Percentiles rank a stretch among this genome's conserved stretches.
Conservation (phyloP, 2,888 invertebrate species). For the Dilophus febrilis region DNA sequence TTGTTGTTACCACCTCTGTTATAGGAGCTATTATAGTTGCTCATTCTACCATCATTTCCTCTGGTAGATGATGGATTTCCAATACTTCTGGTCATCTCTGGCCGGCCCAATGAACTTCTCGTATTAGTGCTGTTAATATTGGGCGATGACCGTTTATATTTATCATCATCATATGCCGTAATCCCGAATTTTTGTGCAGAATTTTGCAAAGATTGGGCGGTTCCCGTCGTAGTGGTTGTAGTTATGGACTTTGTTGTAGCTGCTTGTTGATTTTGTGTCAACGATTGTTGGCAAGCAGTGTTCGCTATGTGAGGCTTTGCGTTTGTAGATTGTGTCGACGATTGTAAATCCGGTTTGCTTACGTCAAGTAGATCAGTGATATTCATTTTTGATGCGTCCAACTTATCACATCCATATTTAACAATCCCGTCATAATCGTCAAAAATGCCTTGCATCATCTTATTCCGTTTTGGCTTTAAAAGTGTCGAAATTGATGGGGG, state of each 20-base stretch:
- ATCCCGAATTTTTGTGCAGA: no score
- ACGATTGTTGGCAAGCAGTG: conserved; percentile 18
- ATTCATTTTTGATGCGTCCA: no score
- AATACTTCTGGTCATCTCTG: conserved; percentile 29
- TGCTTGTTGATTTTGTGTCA: conserved; percentile 25
- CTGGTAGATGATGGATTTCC: conserved; percentile 19
- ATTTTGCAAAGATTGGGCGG: no score
- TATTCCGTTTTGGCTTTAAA: no score
- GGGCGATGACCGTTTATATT: conserved; percentile 13
- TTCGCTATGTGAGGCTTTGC: conserved; percentile 21
- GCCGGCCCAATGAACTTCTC: conserved; percentile 32
- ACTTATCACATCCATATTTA: no score
- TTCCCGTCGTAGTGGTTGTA: conserved; percentile 27
- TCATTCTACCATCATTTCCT: conserved; percentile 24
- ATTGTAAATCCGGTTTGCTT: no score
- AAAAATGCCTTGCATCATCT: no score
- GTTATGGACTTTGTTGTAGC: conserved; percentile 11
- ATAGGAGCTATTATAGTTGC: no score
- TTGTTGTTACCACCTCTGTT: conserved; percentile 33
- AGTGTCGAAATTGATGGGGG: no score
- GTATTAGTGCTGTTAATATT: no score
- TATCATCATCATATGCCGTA: conserved; percentile 12
- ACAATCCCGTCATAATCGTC: no score
- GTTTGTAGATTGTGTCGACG: conserved; percentile 14
- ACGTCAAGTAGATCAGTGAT: no score